Evolutionary conservation across 2,113 vertebrate species (phyloP).

Genomic region (Larimichthys polyactis): DNA sequence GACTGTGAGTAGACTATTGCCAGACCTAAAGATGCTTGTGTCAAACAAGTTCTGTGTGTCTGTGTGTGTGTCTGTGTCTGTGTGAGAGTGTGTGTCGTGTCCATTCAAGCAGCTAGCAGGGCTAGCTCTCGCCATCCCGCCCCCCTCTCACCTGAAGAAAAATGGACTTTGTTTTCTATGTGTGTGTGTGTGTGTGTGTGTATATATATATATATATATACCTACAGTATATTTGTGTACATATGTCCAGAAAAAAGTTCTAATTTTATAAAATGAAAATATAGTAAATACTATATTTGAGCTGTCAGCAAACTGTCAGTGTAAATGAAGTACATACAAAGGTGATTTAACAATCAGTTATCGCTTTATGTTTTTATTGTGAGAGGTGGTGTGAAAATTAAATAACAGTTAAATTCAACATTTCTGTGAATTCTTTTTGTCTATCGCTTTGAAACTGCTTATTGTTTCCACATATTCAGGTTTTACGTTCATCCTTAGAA

Average conservation of each 20-base stretch:
- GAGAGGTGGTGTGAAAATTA: constrained; percentile 74
- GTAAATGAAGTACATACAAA: constrained; percentile 74
- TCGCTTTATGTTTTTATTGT: constrained; percentile 70
- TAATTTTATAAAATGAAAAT: constrained; percentile 83
- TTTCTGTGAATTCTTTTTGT: background rate
- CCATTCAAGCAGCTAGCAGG: constrained; percentile 71
- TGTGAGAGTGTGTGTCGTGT: constrained; percentile 1
- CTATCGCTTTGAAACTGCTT: background rate
- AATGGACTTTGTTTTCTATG: constrained; percentile 59
- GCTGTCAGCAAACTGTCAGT: constrained; percentile 59
- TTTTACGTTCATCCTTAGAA: background rate
- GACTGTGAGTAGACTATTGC: constrained; percentile 48
- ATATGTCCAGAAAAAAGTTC: constrained; percentile 78
- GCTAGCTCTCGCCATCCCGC: constrained; percentile 65
- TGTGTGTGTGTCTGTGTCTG: background rate
- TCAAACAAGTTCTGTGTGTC: constrained; percentile 43
- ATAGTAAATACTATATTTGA: constrained; percentile 73
- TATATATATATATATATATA: constrained; percentile 51
- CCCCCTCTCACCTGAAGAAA: constrained; percentile 32
- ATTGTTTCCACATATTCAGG: background rate
- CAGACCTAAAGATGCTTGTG: constrained; percentile 60
- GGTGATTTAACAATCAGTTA: constrained; percentile 59
- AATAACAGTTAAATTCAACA: constrained; percentile 52
- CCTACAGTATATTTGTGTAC: constrained; percentile 72
- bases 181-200: background rate